A percentile compares a stretch with the other conserved stretches of the same genome.
Evolutionary conservation across 2,888 invertebrate genomes (phyloP).

Genomic region (Drosophila putrida): DNA sequence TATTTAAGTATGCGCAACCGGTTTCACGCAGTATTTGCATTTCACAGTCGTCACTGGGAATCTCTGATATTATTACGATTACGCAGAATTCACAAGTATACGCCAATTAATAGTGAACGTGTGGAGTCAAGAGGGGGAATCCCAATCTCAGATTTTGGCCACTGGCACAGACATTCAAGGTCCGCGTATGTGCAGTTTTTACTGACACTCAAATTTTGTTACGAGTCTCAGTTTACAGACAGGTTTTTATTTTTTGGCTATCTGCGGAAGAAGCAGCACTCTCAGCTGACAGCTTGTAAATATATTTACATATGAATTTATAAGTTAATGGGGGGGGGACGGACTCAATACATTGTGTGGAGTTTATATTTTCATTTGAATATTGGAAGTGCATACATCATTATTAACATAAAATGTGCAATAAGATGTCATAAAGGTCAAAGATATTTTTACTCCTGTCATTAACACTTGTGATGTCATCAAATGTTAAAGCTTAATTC

Average conservation of each 20-base stretch:
- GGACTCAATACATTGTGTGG: conserved; percentile 4
- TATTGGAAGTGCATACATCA: background rate
- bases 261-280: conserved; percentile 14
- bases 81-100: conserved; percentile 56
- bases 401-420: background rate
- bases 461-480: conserved; percentile 18
- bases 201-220: conserved; percentile 21
- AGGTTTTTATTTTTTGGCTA: conserved; percentile 45
- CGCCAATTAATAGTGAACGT: conserved; percentile 18
- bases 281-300: conserved; percentile 24
- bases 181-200: conserved; percentile 24
- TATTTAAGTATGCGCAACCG: conserved; percentile 41
- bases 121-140: conserved; percentile 8
- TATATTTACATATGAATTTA: background rate
- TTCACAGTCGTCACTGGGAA: conserved; percentile 37
- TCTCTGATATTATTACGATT: conserved; percentile 47
- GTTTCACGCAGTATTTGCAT: conserved; percentile 37
- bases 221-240: conserved; percentile 39
- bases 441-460: background rate
- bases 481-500: background rate
- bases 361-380: background rate
- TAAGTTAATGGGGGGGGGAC: conserved; percentile 1
- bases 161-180: conserved; percentile 62
- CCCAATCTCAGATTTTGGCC: conserved; percentile 31
- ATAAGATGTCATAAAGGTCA: background rate